Evolutionary conservation across 2,797 vertebrate genomes (phyloP).

Genomic region (Chloroceryle inda): DNA sequence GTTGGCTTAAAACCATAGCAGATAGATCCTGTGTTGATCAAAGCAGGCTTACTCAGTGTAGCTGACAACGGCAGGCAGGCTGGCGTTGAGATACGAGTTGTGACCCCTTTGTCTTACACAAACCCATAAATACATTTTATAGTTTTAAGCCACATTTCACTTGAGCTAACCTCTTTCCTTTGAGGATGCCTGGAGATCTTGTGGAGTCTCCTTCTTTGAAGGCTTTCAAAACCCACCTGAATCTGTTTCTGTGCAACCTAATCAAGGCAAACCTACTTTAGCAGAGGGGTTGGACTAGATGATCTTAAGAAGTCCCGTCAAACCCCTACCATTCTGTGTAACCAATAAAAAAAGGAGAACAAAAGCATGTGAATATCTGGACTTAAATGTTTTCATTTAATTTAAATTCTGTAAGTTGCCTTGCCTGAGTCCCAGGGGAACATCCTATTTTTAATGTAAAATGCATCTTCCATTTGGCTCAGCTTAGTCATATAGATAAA

Average conservation of each 20-base stretch:
- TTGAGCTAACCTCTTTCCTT: background rate
- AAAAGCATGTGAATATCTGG: background rate
- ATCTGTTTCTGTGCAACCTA: background rate
- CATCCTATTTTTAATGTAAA: background rate
- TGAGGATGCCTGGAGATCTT: background rate
- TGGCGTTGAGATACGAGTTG: too few species aligned
- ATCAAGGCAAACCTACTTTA: background rate
- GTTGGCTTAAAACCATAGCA: background rate
- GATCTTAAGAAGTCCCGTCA: background rate
- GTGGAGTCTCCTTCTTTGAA: background rate
- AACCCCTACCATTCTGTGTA: background rate
- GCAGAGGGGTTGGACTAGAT: background rate
- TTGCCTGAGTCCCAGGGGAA: background rate
- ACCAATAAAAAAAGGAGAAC: background rate
- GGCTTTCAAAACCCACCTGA: background rate
- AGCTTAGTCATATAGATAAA: background rate
- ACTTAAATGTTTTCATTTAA: background rate
- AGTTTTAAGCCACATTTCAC: background rate
- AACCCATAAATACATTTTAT: background rate
- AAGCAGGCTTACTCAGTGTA: background rate
- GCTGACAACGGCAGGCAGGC: background rate
- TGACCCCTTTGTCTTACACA: background rate
- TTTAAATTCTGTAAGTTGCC: background rate
- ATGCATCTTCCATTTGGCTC: background rate
- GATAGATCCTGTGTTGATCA: background rate